Evolutionary conservation across 2,797 vertebrate genomes (phyloP).

Genomic region (Eidolon dupreanum): DNA sequence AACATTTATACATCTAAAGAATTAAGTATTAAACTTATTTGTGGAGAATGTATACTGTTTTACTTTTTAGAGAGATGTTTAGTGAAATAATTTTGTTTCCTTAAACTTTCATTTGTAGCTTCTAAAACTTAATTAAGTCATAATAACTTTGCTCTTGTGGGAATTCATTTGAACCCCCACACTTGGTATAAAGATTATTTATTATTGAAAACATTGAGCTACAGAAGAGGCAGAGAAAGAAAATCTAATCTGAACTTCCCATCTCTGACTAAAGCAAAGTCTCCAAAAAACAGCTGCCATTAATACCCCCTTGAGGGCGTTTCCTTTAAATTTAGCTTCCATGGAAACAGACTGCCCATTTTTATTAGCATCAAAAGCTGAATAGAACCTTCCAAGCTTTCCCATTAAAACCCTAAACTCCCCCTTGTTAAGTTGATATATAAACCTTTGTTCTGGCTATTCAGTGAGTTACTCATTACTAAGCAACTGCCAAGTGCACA

Average conservation of each 20-base stretch:
- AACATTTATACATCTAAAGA: neutral
- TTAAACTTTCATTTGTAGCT: neutral
- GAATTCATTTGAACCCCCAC: neutral
- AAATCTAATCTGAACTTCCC: neutral
- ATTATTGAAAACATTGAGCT: conserved; percentile 23
- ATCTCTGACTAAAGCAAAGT: neutral
- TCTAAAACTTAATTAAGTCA: neutral
- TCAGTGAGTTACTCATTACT: neutral
- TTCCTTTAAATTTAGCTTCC: neutral
- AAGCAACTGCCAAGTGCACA: neutral
- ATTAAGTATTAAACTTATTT: neutral
- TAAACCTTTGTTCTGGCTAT: neutral
- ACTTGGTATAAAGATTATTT: neutral
- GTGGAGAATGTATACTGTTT: neutral
- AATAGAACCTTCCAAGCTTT: neutral
- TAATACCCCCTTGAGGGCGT: neutral
- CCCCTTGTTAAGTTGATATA: neutral
- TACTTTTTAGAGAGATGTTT: neutral
- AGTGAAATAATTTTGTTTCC: neutral
- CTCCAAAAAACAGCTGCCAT: neutral
- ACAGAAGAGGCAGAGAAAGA: neutral
- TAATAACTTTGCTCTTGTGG: neutral
- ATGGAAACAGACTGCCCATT: neutral
- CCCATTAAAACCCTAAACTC: neutral
- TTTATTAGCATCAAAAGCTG: neutral